Conservation (phyloP, 2,797 vertebrate genomes). For the Pitangus sulphuratus region DNA sequence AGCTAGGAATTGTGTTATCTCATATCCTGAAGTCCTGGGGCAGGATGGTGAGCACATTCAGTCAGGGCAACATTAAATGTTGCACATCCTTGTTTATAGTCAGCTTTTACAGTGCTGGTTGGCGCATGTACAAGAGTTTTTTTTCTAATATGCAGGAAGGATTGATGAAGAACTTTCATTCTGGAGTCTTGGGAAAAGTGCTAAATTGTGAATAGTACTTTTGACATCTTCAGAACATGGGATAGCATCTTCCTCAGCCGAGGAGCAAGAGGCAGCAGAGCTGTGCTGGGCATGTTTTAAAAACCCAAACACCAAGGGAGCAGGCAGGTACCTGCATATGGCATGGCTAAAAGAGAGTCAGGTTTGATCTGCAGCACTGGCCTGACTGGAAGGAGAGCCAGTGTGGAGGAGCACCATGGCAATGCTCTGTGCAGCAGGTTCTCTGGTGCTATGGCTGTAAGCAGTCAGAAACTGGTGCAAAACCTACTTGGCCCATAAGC, state of each 20-base stretch:
- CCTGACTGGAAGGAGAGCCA: not conserved
- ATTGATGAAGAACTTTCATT: not conserved
- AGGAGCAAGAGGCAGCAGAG: not conserved
- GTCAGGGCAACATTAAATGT: not conserved
- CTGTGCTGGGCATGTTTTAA: not conserved
- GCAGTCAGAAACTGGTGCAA: not conserved
- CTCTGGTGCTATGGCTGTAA: accelerated
- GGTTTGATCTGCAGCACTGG: accelerated
- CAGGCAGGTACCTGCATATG: not conserved
- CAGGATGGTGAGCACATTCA: not conserved
- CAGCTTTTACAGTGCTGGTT: not conserved
- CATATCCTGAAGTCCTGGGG: not conserved
- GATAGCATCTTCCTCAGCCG: not conserved
- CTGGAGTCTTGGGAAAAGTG: not conserved
- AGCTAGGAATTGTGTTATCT: not conserved
- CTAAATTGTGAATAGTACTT: not conserved
- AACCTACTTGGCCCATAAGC: not conserved
- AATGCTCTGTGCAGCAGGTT: not conserved
- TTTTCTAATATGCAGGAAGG: not conserved
- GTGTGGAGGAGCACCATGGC: accelerated
- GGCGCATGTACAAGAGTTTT: not conserved
- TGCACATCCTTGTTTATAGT: not conserved
- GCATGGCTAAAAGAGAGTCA: not conserved
- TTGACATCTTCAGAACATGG: not conserved
- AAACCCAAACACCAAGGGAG: not conserved